phyloP scores from a whole-genome alignment of 2,797 vertebrate species.

The Spheniscus humboldti region DNA sequence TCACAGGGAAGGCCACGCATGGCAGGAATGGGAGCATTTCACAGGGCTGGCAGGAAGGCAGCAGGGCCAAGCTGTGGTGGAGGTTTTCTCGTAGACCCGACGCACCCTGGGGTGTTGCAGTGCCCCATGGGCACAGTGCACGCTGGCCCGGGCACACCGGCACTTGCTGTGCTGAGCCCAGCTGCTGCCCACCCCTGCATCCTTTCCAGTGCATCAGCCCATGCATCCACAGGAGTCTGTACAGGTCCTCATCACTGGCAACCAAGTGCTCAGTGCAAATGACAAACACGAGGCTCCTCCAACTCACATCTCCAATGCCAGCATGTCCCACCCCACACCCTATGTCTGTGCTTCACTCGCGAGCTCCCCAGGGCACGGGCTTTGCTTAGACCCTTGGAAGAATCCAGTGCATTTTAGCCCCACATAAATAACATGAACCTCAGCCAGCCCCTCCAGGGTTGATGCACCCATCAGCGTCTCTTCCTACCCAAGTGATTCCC shows the following conservation, averaged over 20 bases:
- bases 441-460: background rate
- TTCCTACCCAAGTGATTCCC: background rate
- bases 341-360: background rate
- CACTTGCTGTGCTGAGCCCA: background rate
- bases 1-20: background rate
- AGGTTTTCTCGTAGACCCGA: background rate
- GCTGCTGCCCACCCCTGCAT: background rate
- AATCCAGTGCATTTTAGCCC: background rate
- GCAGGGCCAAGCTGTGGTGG: background rate
- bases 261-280: background rate
- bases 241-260: rapidly evolving
- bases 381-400: background rate
- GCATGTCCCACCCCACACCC: rapidly evolving
- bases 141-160: rapidly evolving
- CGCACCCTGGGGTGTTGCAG: rapidly evolving
- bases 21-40: background rate
- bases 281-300: background rate
- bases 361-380: background rate
- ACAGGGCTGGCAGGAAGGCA: background rate
- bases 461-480: background rate
- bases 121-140: rapidly evolving
- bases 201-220: background rate
- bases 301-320: rapidly evolving
- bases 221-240: rapidly evolving
- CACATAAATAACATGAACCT: background rate